Conservation (phyloP, 2,113 vertebrate species). For the Cygnus buccinator region DNA sequence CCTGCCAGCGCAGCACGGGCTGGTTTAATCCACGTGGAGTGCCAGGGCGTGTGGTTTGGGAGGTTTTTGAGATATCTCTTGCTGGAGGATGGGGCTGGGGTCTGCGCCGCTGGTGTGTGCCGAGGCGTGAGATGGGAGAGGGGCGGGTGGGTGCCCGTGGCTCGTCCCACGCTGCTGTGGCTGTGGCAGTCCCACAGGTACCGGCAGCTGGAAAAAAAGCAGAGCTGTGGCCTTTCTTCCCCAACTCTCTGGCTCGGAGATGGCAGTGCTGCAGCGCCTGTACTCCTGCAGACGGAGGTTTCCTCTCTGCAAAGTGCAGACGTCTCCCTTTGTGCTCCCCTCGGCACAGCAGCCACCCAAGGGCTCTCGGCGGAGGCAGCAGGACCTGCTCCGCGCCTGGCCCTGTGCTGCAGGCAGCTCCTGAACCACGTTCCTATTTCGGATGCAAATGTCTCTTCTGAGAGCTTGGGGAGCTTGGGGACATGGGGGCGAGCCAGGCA, state of each 20-base stretch:
- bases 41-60: not conserved
- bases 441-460: not conserved
- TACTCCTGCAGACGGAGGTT: not conserved
- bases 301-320: not conserved
- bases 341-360: not conserved
- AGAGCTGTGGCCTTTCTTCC: not conserved
- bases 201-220: not conserved
- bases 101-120: accelerated
- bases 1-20: accelerated
- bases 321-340: not conserved
- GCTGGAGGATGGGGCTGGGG: not conserved
- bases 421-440: not conserved
- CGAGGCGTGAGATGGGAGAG: too few relatives aligned
- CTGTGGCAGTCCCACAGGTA: not conserved
- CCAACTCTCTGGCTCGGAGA: not conserved
- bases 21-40: not conserved
- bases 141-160: not conserved
- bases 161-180: not conserved
- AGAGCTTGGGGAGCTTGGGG: not conserved
- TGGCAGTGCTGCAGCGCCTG: not conserved
- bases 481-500: not conserved
- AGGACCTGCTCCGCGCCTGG: not conserved
- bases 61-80: not conserved
- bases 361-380: not conserved
- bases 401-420: not conserved